Evolutionary conservation across 1,140 invertebrate genomes (phyloP).

Genomic region (Neotoxoptera formosana): DNA sequence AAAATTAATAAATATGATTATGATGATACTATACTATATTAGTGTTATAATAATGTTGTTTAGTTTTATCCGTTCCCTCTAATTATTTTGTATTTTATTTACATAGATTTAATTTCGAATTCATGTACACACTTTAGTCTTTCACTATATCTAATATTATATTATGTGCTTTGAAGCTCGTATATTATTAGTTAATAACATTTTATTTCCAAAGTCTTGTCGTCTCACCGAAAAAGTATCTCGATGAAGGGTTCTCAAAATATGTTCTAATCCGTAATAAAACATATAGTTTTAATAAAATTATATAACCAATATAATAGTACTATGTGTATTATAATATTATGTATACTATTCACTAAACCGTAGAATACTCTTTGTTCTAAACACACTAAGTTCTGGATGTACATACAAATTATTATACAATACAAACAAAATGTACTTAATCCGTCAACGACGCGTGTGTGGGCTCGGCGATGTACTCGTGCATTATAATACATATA

Average conservation of each 20-base stretch:
- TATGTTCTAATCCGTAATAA: not conserved
- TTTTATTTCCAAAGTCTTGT: not conserved
- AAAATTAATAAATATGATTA: constrained; percentile 1
- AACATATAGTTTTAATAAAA: not conserved
- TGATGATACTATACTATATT: not conserved
- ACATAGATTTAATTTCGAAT: not conserved
- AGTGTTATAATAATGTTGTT: not conserved
- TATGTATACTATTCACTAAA: not conserved
- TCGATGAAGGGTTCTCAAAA: not conserved
- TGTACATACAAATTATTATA: not conserved
- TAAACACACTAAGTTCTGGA: not conserved
- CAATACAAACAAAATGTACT: not conserved
- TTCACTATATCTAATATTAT: not conserved
- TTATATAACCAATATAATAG: no score
- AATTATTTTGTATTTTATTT: not conserved
- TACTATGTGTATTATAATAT: no score
- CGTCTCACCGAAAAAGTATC: not conserved
- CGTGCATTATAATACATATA: not conserved
- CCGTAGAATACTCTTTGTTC: not conserved
- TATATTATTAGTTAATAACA: not conserved
- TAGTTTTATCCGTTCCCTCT: not conserved
- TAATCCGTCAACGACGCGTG: not conserved
- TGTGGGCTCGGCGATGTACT: not conserved
- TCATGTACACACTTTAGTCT: not conserved
- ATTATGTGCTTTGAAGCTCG: not conserved